Conservation (phyloP, 2,797 vertebrate genomes). For the Notolabrus celidotus region DNA sequence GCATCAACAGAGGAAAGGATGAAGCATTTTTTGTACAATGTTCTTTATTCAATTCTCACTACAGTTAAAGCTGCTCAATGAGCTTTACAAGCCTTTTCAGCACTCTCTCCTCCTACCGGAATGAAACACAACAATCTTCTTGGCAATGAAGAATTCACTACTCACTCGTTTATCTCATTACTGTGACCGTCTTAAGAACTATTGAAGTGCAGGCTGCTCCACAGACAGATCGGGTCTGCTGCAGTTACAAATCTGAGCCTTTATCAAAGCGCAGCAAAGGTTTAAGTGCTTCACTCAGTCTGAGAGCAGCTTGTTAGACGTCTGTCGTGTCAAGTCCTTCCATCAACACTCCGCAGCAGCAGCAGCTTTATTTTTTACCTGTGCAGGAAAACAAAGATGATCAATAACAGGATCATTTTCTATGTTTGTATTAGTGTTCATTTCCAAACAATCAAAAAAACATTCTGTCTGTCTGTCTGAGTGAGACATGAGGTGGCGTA, state of each 20-base stretch:
- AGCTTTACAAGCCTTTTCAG: slow-evolving; percentile 22
- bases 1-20: slow-evolving; percentile 15
- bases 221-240: slow-evolving; percentile 8
- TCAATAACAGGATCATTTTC: neutral
- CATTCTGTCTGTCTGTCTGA: too few species aligned
- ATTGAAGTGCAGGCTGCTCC: slow-evolving; percentile 12
- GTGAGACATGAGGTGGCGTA: too few species aligned
- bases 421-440: neutral
- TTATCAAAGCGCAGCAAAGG: slow-evolving; percentile 17
- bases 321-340: slow-evolving; percentile 11
- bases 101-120: slow-evolving; percentile 9
- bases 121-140: slow-evolving; percentile 40
- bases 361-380: slow-evolving; percentile 74
- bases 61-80: slow-evolving; percentile 24
- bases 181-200: slow-evolving; percentile 26
- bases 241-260: slow-evolving; percentile 19
- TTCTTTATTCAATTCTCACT: slow-evolving; percentile 64
- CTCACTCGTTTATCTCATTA: slow-evolving; percentile 8
- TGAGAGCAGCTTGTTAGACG: slow-evolving; percentile 3
- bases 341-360: neutral
- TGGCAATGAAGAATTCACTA: slow-evolving; percentile 20
- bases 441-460: neutral
- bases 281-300: slow-evolving; percentile 32
- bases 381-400: slow-evolving; percentile 22
- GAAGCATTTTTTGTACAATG: slow-evolving; percentile 21